Conservation (phyloP, 2,113 vertebrate species). For the Microcebus lehilahytsara region DNA sequence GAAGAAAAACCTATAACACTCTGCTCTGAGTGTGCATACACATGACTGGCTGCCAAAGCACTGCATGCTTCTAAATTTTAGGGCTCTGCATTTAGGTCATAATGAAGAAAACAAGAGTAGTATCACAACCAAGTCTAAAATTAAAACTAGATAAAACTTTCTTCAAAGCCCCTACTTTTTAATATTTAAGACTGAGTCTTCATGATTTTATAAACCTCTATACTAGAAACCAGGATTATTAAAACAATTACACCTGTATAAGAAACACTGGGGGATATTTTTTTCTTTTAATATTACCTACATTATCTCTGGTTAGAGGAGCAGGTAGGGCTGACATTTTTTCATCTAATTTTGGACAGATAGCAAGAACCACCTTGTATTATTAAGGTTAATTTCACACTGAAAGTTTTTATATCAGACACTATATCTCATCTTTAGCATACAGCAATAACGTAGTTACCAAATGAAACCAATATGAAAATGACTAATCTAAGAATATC, state of each 20-base stretch:
- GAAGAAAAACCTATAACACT: neutral
- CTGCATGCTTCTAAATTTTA: neutral
- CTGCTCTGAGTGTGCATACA: neutral
- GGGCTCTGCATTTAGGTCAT: neutral
- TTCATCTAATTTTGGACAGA: neutral
- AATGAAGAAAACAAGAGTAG: neutral
- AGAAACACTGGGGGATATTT: neutral
- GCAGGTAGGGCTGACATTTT: neutral
- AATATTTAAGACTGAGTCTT: neutral
- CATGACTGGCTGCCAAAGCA: neutral
- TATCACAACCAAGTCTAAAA: neutral
- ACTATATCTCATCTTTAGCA: neutral
- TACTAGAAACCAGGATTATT: neutral
- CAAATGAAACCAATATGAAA: neutral
- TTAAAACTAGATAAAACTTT: neutral
- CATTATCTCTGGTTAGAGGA: neutral
- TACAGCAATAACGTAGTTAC: neutral
- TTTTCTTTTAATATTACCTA: neutral
- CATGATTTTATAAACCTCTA: neutral
- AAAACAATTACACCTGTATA: neutral
- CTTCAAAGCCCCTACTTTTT: neutral
- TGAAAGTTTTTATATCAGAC: neutral
- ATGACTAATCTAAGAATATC: neutral
- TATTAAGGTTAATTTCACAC: neutral
- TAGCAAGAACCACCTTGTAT: neutral